Evolutionary conservation across 2,888 invertebrate genomes (phyloP), one percentile per base, ranked within the genome.

Genomic region (Coecobrya sp.): DNA sequence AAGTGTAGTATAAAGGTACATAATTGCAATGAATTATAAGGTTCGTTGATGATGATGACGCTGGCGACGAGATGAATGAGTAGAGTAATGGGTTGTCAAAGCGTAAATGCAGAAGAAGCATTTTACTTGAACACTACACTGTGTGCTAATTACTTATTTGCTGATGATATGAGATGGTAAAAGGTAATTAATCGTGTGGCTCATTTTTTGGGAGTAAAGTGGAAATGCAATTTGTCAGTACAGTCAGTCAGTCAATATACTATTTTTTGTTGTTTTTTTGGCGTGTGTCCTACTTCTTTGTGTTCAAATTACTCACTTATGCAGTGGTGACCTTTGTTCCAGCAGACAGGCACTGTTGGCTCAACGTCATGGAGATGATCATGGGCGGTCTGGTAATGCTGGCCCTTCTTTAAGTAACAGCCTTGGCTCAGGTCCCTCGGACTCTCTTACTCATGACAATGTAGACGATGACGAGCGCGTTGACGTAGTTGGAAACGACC

Each of bases 401-500:
- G 95, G 95, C 65, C 94, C 94, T 27, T 94, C 94, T 42, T 91
- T 94, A 89, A 94, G 94, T 92, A 94, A 94, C 93, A 94, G 94
- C 87, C 93, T 94, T 79, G 94, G 95, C 70, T 95, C 95, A 11
- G 95, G 94, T 81, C 94, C 94, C 55, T 94, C 95, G 13, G 95
- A 95, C 92, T 95, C 95, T 93, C 94, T 95, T 79, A 94, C 94
- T 94, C 95, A 94, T 92, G 95, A 94, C 84, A 95, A 96, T 84
- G 95, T 95, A 81, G 98, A 98, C 95, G 98, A 98, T 93, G 98
- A 98, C 96, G 97, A 98, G 95, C 96, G 98, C 95, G 98, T 98
- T 96, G 98, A 98, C 30, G 98, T 98, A 0, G 98, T 98, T 0
- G 98, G 98, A 45, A 97, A 98, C 85, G 98, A 98, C 95, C 95